phyloP scores from a whole-genome alignment of 2,113 vertebrate genomes.

The Sinocyclocheilus maitianheensis region DNA sequence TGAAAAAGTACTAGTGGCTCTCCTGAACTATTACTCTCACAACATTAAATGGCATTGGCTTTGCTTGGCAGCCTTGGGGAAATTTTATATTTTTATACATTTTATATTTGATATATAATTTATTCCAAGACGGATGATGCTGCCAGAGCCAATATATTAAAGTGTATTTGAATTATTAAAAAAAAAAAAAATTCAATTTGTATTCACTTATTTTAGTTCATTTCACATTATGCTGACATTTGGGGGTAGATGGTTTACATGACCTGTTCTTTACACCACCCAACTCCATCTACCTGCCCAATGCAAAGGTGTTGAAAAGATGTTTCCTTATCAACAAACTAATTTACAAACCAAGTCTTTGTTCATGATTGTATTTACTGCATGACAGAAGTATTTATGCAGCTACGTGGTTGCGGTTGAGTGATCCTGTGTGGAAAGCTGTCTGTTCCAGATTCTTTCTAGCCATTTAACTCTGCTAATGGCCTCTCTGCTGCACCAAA shows the following conservation, averaged over 20 bases:
- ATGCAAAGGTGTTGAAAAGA: slow-evolving; percentile 4
- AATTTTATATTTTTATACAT: no score
- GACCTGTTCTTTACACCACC: not conserved
- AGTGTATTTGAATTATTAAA: not conserved
- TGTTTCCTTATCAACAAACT: slow-evolving; percentile 4
- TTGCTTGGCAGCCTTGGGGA: no score
- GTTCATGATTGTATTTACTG: slow-evolving; percentile 39
- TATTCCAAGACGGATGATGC: not conserved
- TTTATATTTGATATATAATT: no score
- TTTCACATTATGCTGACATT: no score
- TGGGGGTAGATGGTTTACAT: not conserved
- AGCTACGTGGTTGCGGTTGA: slow-evolving; percentile 28
- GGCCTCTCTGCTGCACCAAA: slow-evolving; percentile 67
- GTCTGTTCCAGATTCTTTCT: slow-evolving; percentile 70
- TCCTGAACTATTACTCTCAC: no score
- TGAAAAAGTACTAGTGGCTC: no score
- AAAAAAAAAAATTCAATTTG: no score
- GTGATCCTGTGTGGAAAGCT: slow-evolving; percentile 61
- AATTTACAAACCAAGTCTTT: slow-evolving; percentile 34
- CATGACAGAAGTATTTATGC: slow-evolving; percentile 24
- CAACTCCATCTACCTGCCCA: not conserved
- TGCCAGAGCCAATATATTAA: not conserved
- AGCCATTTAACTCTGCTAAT: slow-evolving; percentile 73
- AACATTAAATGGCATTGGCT: no score
- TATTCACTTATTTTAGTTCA: no score